phyloP scores from a whole-genome alignment of 53 echinoderm and acorn worm species.

The Holothuria scabra region DNA sequence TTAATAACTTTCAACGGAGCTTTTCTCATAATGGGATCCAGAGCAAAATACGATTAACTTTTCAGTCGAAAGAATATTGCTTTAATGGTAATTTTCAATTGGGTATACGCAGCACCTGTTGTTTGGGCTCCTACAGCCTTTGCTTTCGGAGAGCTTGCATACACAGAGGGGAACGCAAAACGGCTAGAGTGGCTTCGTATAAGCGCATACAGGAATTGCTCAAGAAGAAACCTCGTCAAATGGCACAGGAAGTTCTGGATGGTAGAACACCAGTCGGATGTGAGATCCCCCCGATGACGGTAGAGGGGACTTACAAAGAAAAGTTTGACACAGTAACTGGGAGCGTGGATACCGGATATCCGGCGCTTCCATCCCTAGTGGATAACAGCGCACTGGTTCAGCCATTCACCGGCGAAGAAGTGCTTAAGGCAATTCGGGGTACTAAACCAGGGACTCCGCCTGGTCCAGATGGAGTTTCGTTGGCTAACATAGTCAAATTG shows the following conservation, averaged over 20 bases:
- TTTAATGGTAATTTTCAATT: no score
- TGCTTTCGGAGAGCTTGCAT: no score
- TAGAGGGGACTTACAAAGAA: constrained; percentile 2
- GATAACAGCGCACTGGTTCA: background rate
- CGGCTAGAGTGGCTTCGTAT: constrained; percentile 1
- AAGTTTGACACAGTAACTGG: background rate
- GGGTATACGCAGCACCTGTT: no score
- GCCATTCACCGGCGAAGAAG: background rate
- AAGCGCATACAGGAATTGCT: constrained; percentile 3
- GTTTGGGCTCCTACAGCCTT: no score
- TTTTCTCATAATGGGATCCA: no score
- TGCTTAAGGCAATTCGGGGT: background rate
- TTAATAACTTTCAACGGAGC: no score
- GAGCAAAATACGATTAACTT: no score
- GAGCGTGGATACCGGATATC: background rate
- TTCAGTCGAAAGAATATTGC: no score
- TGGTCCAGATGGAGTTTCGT: no score
- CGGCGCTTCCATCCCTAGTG: background rate
- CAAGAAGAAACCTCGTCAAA: background rate
- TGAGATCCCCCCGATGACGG: constrained; percentile 2
- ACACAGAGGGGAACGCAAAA: constrained; percentile 32
- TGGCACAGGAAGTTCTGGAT: background rate
- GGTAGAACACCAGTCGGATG: background rate
- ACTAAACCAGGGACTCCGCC: background rate
- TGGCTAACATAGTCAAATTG: background rate